These are phyloP conservation scores for Tetranychus piercei DNA, from an alignment of 2,888 invertebrate species.

Conservation along the genomic window DNA sequence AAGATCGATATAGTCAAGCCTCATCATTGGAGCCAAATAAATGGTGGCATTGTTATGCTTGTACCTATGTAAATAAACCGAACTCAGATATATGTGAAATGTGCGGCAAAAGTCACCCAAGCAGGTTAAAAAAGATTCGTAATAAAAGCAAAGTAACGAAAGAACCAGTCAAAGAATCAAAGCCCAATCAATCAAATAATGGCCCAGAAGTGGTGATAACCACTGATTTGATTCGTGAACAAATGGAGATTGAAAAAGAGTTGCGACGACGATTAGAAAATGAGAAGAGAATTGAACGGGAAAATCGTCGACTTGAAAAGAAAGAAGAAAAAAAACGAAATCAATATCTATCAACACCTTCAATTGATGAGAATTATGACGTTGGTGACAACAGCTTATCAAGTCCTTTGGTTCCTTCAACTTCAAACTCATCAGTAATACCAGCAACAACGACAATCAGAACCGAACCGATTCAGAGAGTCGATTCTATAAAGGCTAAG, in stretches of 20 bases:
- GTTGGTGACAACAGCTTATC: background rate
- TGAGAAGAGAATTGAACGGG: constrained; percentile 18
- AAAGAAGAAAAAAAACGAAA: background rate
- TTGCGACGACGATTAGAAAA: constrained; percentile 19
- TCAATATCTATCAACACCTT: background rate
- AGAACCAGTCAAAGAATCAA: background rate
- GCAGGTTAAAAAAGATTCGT: background rate
- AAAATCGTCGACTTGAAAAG: constrained; percentile 20
- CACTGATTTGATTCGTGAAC: constrained; percentile 18
- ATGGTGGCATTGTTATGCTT: constrained; percentile 68
- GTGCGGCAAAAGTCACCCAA: constrained; percentile 54
- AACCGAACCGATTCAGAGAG: background rate
- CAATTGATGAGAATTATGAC: background rate
- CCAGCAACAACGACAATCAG: background rate
- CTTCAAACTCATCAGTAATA: background rate
- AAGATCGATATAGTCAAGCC: constrained; percentile 8
- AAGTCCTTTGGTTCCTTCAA: background rate
- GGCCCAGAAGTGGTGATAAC: background rate
- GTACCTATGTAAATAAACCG: constrained; percentile 66
- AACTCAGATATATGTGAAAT: constrained; percentile 59
- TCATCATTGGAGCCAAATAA: constrained; percentile 19
- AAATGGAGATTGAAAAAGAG: constrained; percentile 22
- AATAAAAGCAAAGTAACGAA: background rate
- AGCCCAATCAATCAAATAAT: background rate
- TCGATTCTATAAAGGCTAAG: background rate